Evolutionary conservation across 2,888 invertebrate species (phyloP).

Genomic region (Aphidius colemani): DNA sequence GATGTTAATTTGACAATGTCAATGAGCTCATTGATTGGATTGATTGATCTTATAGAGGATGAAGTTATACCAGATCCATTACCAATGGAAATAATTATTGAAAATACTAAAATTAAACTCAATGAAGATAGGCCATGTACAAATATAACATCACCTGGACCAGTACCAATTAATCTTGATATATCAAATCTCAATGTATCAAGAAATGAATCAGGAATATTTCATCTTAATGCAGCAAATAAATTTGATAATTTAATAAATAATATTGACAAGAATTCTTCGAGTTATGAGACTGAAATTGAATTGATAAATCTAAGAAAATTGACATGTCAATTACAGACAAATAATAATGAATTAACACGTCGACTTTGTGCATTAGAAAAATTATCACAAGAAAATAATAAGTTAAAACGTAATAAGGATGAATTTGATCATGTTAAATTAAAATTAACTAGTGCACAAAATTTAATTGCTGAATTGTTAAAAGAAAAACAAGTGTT

Average conservation of each 20-base stretch:
- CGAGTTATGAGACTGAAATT: slow-evolving; percentile 57
- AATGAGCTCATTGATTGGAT: slow-evolving; percentile 81
- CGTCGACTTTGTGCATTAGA: slow-evolving; percentile 67
- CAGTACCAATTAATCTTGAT: slow-evolving; percentile 77
- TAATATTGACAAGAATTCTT: slow-evolving; percentile 35
- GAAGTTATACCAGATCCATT: slow-evolving; percentile 81
- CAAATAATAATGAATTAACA: slow-evolving; percentile 70
- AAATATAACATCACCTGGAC: slow-evolving; percentile 80
- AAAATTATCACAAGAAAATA: slow-evolving; percentile 66
- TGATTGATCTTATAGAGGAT: slow-evolving; percentile 85
- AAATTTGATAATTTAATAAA: slow-evolving; percentile 40
- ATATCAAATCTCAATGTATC: slow-evolving; percentile 73
- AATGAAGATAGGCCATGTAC: slow-evolving; percentile 84
- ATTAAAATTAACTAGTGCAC: slow-evolving; percentile 69
- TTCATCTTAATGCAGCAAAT: slow-evolving; percentile 69
- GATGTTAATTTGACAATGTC: slow-evolving; percentile 73
- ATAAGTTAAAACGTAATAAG: slow-evolving; percentile 60
- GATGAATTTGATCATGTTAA: slow-evolving; percentile 69
- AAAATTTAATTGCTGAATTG: slow-evolving; percentile 74
- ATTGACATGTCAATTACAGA: slow-evolving; percentile 63
- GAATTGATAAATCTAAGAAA: slow-evolving; percentile 62
- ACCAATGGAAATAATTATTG: slow-evolving; percentile 75
- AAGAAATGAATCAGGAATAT: slow-evolving; percentile 75
- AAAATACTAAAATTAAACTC: slow-evolving; percentile 76
- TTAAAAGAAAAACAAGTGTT: slow-evolving; percentile 76